Conservation (phyloP, 2,888 invertebrate genomes). For the Sialis lutaria region DNA sequence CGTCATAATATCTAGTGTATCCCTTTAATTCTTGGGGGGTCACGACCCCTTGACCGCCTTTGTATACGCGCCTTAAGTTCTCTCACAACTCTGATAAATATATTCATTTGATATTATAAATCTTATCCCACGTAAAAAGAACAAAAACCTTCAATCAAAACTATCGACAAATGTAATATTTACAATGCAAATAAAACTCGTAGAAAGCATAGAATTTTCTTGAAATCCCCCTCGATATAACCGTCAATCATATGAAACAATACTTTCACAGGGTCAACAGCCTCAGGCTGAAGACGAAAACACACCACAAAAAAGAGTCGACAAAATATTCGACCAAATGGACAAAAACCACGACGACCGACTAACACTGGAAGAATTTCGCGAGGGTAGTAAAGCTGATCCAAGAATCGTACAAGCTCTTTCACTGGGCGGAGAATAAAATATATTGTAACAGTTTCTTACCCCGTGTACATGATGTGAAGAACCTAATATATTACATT, state of each 20-base stretch:
- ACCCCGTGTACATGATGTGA: too few species aligned
- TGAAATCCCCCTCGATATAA: neutral
- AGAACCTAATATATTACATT: too few species aligned
- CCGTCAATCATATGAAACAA: neutral
- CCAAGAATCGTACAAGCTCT: slow-evolving; percentile 95
- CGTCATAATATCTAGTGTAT: too few species aligned
- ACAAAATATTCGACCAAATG: slow-evolving; percentile 98
- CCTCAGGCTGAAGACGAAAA: slow-evolving; percentile 80
- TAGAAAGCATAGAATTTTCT: neutral
- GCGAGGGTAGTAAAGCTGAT: slow-evolving; percentile 95
- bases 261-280: slow-evolving; percentile 59
- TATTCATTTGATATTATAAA: too few species aligned
- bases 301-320: slow-evolving; percentile 88
- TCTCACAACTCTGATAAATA: too few species aligned
- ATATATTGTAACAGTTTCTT: slow-evolving; percentile 8
- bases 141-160: too few species aligned
- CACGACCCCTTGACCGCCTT: too few species aligned
- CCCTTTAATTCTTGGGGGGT: too few species aligned
- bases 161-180: too few species aligned
- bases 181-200: too few species aligned
- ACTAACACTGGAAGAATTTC: slow-evolving; percentile 87
- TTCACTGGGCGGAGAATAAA: slow-evolving; percentile 63
- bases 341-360: slow-evolving; percentile 97
- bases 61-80: too few species aligned
- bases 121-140: too few species aligned